Base-by-base conservation (phyloP, 2,888 invertebrate genomes). In the Morpho deidamia region DNA sequence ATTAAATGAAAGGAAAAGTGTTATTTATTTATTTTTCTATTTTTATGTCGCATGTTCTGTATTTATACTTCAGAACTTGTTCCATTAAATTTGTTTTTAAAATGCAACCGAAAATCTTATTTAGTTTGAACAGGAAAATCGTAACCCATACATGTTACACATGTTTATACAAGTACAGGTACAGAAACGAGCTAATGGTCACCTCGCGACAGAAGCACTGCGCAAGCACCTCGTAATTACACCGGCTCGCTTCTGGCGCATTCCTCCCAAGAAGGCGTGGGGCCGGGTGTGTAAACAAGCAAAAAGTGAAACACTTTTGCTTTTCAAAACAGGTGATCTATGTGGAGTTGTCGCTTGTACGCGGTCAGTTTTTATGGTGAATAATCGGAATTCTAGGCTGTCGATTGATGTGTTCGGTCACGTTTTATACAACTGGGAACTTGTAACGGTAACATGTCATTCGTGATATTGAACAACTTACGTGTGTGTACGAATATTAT, bases 221-320 rank as follows among this genome's bases (percentile, higher is more conserved):
- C 59, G 58, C 53, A 38, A 53, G 40, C 47, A 51, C 39, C 51
- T 45, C 55, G 61, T 60, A 61, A 64, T 60, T 60, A 59, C 46
- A 49, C 34, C 44, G 57, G 52, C 60, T 49, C 51, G 51, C 43
- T 33, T 11, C 44, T 35, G 43, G 44, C 55, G 58, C 62, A 61
- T 61, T 57, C 62, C 46, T 37, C 37, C 40, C 11, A 33, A 42
- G 41, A 23, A 47, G 47, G 47, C 49, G 32, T 11, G n/a, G 11
- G 7, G 41, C 32, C 44, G 7, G 11, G 14, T 5, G 41, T 32
- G 45, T 10, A 37, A 14, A 51, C 39, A 10, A 47, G 47, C 47
- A 53, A 53, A 53, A 53, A 53, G 38, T 53, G 37, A 43, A 53
- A 44, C 47, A 53, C 53, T 53, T 12, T 47, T 43, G 42, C 47